These are phyloP conservation scores for Callimorpha dominula DNA, from an alignment of 2,888 invertebrate genomes.

Conservation along the genomic window DNA sequence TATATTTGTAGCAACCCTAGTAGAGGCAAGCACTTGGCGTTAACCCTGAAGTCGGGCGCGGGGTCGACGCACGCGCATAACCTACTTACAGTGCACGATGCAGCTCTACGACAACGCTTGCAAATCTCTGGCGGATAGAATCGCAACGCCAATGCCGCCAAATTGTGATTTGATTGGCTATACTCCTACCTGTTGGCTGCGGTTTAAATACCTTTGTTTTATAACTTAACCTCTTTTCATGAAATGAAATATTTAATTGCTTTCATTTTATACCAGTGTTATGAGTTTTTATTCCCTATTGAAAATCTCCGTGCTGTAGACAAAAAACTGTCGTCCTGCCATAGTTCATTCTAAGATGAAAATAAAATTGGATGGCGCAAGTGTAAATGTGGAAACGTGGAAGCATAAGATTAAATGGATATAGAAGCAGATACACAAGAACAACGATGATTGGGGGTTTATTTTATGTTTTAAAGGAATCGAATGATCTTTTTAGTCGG, in stretches of 20 bases:
- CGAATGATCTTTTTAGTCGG: too few relatives aligned
- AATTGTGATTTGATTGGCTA: slow-evolving; percentile 59
- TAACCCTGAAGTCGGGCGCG: slow-evolving; percentile 84
- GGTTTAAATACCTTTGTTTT: slow-evolving; percentile 51
- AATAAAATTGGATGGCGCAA: not conserved
- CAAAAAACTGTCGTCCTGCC: too few relatives aligned
- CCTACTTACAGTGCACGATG: slow-evolving; percentile 79
- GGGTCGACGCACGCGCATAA: slow-evolving; percentile 81
- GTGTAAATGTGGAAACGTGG: not conserved
- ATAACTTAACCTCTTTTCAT: slow-evolving; percentile 9
- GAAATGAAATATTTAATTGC: too few relatives aligned
- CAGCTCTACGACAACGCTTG: slow-evolving; percentile 68
- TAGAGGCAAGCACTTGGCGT: slow-evolving; percentile 54
- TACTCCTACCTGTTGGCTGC: slow-evolving; percentile 50
- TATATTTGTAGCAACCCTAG: slow-evolving; percentile 46
- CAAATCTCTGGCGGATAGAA: slow-evolving; percentile 73
- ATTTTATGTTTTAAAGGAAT: not conserved
- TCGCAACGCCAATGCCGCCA: slow-evolving; percentile 52
- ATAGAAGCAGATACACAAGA: too few relatives aligned
- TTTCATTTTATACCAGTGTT: too few relatives aligned
- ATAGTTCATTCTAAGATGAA: not conserved
- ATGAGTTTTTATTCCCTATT: too few relatives aligned
- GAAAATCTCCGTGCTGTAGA: too few relatives aligned
- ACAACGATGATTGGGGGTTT: not conserved
- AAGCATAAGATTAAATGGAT: not conserved